A percentile compares a stretch with the other conserved stretches of the same genome.
phyloP scores from a whole-genome alignment of 2,888 invertebrate genomes.

The Ophioninae sp. region DNA sequence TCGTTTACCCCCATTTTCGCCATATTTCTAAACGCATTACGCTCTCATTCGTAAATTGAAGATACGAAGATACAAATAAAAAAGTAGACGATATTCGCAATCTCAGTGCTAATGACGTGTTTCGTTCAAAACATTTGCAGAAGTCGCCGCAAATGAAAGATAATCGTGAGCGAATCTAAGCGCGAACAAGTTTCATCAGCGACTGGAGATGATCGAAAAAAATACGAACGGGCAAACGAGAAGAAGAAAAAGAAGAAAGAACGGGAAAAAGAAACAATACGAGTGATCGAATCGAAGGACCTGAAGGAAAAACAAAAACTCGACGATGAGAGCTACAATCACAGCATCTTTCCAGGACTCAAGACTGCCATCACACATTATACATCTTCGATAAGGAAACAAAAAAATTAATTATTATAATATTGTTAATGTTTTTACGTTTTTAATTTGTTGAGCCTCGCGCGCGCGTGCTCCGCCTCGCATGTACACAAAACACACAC shows the following conservation, averaged over 20 bases:
- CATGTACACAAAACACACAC: conserved; percentile 45
- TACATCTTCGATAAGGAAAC: conserved; percentile 75
- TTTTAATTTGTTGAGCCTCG: conserved; percentile 79
- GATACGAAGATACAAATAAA: neutral
- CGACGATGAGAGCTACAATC: conserved; percentile 71
- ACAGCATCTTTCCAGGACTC: conserved; percentile 79
- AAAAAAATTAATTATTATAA: conserved; percentile 70
- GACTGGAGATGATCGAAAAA: conserved; percentile 61
- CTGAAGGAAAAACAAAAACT: conserved; percentile 59
- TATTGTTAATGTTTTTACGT: conserved; percentile 80
- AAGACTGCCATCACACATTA: conserved; percentile 79
- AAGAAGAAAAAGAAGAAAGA: conserved; percentile 48
- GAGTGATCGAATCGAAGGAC: conserved; percentile 59
- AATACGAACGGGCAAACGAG: conserved; percentile 52
- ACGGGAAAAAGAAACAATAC: conserved; percentile 56
- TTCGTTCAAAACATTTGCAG: conserved; percentile 69
- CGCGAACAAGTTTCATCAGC: conserved; percentile 67
- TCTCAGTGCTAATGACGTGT: neutral
- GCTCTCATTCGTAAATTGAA: neutral
- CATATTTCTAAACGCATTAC: neutral
- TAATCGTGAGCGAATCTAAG: conserved; percentile 75
- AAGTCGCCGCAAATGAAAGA: conserved; percentile 79
- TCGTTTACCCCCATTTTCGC: neutral
- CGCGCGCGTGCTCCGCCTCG: conserved; percentile 64
- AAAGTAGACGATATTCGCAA: neutral